Evolutionary conservation across 2,797 vertebrate species (phyloP).

Genomic region (Acipenser transmontanus): DNA sequence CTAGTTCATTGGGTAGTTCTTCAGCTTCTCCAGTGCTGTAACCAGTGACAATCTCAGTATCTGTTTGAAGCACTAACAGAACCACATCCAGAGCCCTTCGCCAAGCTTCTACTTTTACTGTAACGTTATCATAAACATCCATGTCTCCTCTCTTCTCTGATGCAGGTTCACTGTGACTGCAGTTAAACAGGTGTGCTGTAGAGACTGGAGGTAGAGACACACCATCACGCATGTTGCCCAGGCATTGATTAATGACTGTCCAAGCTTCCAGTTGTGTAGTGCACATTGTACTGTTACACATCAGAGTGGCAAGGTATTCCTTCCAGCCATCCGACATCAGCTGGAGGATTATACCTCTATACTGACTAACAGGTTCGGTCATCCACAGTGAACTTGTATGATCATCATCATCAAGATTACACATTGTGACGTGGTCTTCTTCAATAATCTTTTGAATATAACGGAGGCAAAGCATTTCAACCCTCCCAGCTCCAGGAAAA

Average conservation of each 20-base stretch:
- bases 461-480: slow-evolving; percentile 61
- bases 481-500: slow-evolving; percentile 71
- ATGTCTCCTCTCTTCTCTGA: background rate
- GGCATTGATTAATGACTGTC: slow-evolving; percentile 47
- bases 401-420: no score
- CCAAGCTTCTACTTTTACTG: slow-evolving; percentile 81
- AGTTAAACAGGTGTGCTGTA: slow-evolving; percentile 11
- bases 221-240: slow-evolving; percentile 37
- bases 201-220: slow-evolving; percentile 37
- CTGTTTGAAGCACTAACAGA: slow-evolving; percentile 78
- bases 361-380: slow-evolving; percentile 21
- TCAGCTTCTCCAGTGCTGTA: slow-evolving; percentile 19
- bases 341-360: slow-evolving; percentile 51
- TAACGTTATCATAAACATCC: slow-evolving; percentile 68
- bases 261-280: slow-evolving; percentile 53
- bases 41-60: slow-evolving; percentile 79
- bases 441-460: slow-evolving; percentile 48
- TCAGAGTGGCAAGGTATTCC: slow-evolving; percentile 62
- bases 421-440: background rate
- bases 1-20: slow-evolving; percentile 16
- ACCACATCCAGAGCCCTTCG: slow-evolving; percentile 82
- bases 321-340: slow-evolving; percentile 67
- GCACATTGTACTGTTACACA: slow-evolving; percentile 55
- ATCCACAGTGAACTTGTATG: slow-evolving; percentile 12
- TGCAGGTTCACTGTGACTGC: background rate